phyloP scores from a whole-genome alignment of 2,888 invertebrate species.

The Xestia xanthographa region DNA sequence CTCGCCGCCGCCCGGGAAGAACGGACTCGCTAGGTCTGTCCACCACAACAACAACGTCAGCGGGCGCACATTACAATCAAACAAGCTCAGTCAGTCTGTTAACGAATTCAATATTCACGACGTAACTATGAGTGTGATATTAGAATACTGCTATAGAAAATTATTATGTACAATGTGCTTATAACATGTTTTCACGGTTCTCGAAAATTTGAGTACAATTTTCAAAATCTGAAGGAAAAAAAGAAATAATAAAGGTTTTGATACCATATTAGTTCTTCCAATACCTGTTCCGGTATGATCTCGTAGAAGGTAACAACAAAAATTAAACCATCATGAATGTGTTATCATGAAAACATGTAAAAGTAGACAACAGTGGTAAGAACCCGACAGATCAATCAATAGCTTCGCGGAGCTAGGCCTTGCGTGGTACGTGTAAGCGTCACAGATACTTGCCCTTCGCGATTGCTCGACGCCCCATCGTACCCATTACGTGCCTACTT shows the following conservation, averaged over 20 bases:
- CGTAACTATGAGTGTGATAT: constrained; percentile 67
- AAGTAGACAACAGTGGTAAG: constrained; percentile 81
- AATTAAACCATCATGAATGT: constrained; percentile 58
- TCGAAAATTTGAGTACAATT: constrained; percentile 7
- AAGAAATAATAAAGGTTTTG: constrained; percentile 25
- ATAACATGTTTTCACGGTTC: constrained; percentile 82
- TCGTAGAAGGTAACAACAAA: constrained; percentile 26
- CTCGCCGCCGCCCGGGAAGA: constrained; percentile 97
- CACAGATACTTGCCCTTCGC: constrained; percentile 88
- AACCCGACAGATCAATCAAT: constrained; percentile 86
- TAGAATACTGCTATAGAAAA: constrained; percentile 74
- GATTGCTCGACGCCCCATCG: constrained; percentile 82
- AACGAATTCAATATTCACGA: constrained; percentile 56
- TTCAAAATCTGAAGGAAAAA: not conserved
- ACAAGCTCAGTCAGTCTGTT: constrained; percentile 63
- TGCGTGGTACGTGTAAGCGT: constrained; percentile 90
- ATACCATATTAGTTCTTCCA: constrained; percentile 31
- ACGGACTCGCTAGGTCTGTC: constrained; percentile 98
- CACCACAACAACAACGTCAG: constrained; percentile 66
- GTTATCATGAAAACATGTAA: constrained; percentile 87
- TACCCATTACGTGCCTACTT: constrained; percentile 53
- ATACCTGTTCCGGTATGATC: constrained; percentile 44
- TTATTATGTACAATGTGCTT: constrained; percentile 85
- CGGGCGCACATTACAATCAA: constrained; percentile 46
- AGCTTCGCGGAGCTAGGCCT: constrained; percentile 89